Base-by-base conservation (phyloP, 2,888 invertebrate species). In the Cantharis rufa region DNA sequence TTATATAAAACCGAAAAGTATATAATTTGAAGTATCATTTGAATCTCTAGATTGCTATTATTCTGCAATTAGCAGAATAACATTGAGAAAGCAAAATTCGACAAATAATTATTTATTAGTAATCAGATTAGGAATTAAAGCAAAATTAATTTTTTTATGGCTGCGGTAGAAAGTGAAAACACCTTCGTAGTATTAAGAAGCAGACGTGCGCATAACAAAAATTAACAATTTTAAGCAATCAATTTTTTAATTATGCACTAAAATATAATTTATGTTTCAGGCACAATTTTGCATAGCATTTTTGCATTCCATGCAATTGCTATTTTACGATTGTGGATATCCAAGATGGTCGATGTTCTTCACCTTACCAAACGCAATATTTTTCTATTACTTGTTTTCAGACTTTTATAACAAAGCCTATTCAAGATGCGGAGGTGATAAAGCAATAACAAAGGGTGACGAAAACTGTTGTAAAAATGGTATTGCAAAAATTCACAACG, bases 341-440 rank as follows among this genome's bases (percentile, higher is more conserved):
- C 98, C 98, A 3, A 91, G 92, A 82, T 95, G 94, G 92, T 92
- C 94, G 10, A 91, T 95, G 63, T 91, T 92, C 85, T 94, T 97
- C 88, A 97, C 96, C 71, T 91, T 96, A 16, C 94, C 95, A 10
- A 98, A 98, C 89, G 96, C 96, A 10, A 92, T 97, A 72, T 95
- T 98, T 91, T 98, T 98, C 90, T 96, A 97, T 88, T 93, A 95
- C 86, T 91, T 98, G 79, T 98, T 98, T 90, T 93, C 93, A 78
- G 95, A 97, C 85, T 98, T 98, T 90, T 98, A 98, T 89, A 93
- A 93, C 83, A 93, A 94, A 84, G 92, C 94, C 0, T 96, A 95
- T 86, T 76, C 9, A 1, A 13, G 7, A 28, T 69, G 10, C 13
- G 28, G 64, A 13, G 15, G 28, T 70, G 13, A 27, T n/a, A 72